Base-by-base conservation (phyloP, 2,888 invertebrate species). In the Ectemnius cavifrons region DNA sequence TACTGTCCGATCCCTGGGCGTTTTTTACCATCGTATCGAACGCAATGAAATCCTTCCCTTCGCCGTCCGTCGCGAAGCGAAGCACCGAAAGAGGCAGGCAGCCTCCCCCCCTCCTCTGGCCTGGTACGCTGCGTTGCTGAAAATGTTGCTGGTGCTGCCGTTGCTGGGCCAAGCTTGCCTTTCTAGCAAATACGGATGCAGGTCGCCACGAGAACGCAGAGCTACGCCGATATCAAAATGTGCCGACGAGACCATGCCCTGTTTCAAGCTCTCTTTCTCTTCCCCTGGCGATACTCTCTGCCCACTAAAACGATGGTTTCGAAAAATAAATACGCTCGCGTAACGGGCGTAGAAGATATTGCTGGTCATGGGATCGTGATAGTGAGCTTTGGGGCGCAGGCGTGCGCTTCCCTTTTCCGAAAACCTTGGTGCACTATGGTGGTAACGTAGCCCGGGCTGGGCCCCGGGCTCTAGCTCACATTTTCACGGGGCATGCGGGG, bases 11-110 rank as follows among this genome's bases (percentile, higher is more conserved):
- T 88, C 84, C 86, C 85, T 83, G 85, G 85, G 78, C 86, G 84
- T 86, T 88, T 88, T 89, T 89, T 86, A 86, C 84, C 85, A 79
- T 79, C 86, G 85, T 88, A 89, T 89, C 88, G 89, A 89, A 86
- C 87, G 87, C 88, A 87, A 89, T 89, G 88, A 89, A 89, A 88
- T 87, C 85, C 87, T 84, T 86, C 84, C 84, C 82, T 81, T 75
- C 81, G 82, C 79, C 79, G 78, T 79, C 82, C 77, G 78, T 72
- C 37, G 37, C 37, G 37, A 8, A 11, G 77, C 79, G 81, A 64
- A 72, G 77, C 71, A 68, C 75, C 71, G 78, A 78, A 78, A 82
- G 79, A 37, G 37, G 11, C 23, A 37, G 80, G 77, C 67, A 65
- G 69, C 67, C 71, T 79, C 64, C 70, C 74, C 37, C 52, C 52